Conservation (phyloP, 2,113 vertebrate species). For the Oophaga pumilio region DNA sequence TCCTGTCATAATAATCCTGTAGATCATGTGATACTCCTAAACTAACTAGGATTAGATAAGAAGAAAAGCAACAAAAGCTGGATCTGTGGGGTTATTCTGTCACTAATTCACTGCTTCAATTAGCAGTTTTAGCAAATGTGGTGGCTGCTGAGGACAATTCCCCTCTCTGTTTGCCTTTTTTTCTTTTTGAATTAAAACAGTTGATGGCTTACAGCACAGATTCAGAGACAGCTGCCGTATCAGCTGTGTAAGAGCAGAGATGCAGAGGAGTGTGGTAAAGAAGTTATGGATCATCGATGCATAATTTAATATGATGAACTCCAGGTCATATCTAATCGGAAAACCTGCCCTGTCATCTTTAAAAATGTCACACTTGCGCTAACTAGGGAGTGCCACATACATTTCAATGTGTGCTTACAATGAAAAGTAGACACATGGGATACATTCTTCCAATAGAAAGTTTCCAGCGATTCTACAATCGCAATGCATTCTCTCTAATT, state of each 20-base stretch:
- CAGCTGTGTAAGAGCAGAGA: not conserved
- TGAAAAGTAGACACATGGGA: not conserved
- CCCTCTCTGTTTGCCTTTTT: not conserved
- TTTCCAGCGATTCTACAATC: not conserved
- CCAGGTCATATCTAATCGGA: not conserved
- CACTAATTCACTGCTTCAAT: conserved; percentile 34
- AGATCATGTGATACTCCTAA: conserved; percentile 36
- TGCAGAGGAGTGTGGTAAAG: not conserved
- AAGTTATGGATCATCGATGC: conserved; percentile 5
- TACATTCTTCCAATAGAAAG: not conserved
- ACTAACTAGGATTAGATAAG: conserved; percentile 20
- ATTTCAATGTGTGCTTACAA: not conserved
- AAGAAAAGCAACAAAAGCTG: conserved; percentile 40
- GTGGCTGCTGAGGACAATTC: conserved; percentile 3
- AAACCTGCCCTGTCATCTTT: not conserved
- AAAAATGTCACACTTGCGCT: not conserved
- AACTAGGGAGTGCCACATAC: not conserved
- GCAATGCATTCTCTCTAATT: too few species aligned
- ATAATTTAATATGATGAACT: not conserved
- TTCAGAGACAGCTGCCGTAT: not conserved
- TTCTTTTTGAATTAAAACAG: conserved; percentile 1
- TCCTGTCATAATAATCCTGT: conserved; percentile 29
- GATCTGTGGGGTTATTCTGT: conserved; percentile 45
- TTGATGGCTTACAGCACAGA: not conserved
- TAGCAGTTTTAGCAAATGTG: conserved; percentile 28